Evolutionary conservation across 2,797 vertebrate genomes (phyloP).

Genomic region (Rhabdomys pumilio): DNA sequence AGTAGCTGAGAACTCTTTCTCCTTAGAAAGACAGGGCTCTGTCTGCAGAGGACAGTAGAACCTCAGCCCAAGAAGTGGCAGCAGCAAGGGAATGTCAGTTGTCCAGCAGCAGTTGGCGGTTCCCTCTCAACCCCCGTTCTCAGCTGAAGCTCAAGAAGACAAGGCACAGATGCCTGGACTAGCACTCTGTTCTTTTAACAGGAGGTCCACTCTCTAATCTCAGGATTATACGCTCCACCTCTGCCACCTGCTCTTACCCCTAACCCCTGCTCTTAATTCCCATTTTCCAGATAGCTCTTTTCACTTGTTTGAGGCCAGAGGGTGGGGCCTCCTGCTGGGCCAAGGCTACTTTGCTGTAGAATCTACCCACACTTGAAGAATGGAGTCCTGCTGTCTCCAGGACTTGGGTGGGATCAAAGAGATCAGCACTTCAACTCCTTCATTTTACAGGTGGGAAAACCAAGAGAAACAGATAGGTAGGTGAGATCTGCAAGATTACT

Average conservation of each 20-base stretch:
- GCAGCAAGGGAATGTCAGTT: neutral
- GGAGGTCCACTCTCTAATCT: neutral
- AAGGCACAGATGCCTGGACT: neutral
- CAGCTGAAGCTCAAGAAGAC: neutral
- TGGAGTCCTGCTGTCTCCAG: conserved; percentile 45
- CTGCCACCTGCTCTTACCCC: neutral
- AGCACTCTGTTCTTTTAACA: neutral
- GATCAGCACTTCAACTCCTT: neutral
- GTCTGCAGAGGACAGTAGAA: neutral
- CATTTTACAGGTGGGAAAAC: conserved; percentile 37
- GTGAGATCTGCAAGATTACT: neutral
- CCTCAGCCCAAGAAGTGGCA: neutral
- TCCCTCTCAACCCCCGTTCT: neutral
- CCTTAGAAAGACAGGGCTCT: neutral
- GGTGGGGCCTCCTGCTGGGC: conserved; percentile 39
- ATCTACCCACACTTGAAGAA: conserved; percentile 37
- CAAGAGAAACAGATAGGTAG: conserved; percentile 25
- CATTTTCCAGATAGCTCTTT: neutral
- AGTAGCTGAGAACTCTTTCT: neutral
- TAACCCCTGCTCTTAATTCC: neutral
- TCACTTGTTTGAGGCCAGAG: conserved; percentile 19
- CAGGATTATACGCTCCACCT: neutral
- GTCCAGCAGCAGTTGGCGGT: neutral
- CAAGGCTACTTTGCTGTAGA: conserved; percentile 15
- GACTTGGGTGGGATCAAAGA: conserved; percentile 60